phyloP scores from a whole-genome alignment of 2,797 vertebrate genomes.

The Tapera naevia region DNA sequence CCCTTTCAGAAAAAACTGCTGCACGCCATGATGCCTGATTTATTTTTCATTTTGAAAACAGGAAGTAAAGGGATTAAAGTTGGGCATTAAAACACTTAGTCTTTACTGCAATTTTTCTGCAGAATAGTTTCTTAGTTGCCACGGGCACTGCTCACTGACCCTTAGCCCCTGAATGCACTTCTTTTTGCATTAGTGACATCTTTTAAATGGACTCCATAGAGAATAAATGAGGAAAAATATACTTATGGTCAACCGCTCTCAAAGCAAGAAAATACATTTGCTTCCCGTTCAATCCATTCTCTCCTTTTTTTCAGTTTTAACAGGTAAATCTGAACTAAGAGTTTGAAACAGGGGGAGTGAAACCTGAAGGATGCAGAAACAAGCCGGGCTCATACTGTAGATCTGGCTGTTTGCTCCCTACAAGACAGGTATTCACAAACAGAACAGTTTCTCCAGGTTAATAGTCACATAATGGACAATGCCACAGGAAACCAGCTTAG shows the following conservation, averaged over 20 bases:
- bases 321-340: conserved; percentile 45
- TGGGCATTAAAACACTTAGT: conserved; percentile 81
- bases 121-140: conserved; percentile 77
- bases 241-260: conserved; percentile 57
- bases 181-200: conserved; percentile 72
- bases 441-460: neutral
- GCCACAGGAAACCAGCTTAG: neutral
- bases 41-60: conserved; percentile 81
- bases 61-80: conserved; percentile 81
- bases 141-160: conserved; percentile 75
- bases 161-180: conserved; percentile 57
- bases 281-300: conserved; percentile 17
- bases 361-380: conserved; percentile 13
- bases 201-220: conserved; percentile 69
- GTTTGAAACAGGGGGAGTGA: neutral
- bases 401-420: neutral
- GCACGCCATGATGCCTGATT: conserved; percentile 71
- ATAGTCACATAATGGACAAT: neutral
- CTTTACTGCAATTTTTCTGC: conserved; percentile 70
- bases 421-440: neutral
- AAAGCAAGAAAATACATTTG: conserved; percentile 47
- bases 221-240: conserved; percentile 67
- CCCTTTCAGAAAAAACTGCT: conserved; percentile 77
- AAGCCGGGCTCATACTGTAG: neutral
- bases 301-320: conserved; percentile 26